phyloP scores from a whole-genome alignment of 2,888 invertebrate species.

The Hypercompe scribonia region DNA sequence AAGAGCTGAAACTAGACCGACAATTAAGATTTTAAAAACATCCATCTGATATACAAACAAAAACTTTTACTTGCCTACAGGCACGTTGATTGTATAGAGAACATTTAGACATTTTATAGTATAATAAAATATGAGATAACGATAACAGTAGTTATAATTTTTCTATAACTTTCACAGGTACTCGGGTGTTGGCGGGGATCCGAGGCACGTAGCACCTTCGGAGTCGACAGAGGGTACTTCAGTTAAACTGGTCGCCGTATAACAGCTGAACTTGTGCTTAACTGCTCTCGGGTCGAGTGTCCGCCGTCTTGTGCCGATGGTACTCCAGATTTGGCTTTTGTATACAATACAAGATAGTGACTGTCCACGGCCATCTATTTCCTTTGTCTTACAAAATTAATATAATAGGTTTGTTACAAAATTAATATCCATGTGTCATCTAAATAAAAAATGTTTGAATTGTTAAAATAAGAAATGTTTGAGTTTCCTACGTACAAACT shows the following conservation, averaged over 20 bases:
- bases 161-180: conserved; percentile 40
- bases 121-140: conserved; percentile 17
- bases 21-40: neutral
- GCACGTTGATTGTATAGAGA: neutral
- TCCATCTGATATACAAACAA: neutral
- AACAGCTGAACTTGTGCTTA: conserved; percentile 73
- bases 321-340: conserved; percentile 68
- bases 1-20: neutral
- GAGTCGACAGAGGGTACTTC: conserved; percentile 60
- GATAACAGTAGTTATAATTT: conserved; percentile 40
- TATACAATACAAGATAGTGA: conserved; percentile 51
- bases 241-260: conserved; percentile 64
- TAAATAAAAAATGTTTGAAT: neutral
- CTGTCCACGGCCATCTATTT: conserved; percentile 3
- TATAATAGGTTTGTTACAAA: neutral
- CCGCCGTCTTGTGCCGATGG: conserved; percentile 67
- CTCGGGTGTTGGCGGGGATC: conserved; percentile 69
- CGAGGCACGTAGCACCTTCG: conserved; percentile 75
- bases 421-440: neutral
- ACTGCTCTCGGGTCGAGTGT: conserved; percentile 72
- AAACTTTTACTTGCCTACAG: neutral
- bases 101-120: neutral
- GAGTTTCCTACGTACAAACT: neutral
- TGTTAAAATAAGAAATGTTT: neutral
- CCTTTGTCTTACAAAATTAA: conserved; percentile 11